A percentile compares a stretch with the other conserved stretches of the same genome.
Conservation (phyloP, 2,113 vertebrate genomes). For the Phylloscopus trochilus region DNA sequence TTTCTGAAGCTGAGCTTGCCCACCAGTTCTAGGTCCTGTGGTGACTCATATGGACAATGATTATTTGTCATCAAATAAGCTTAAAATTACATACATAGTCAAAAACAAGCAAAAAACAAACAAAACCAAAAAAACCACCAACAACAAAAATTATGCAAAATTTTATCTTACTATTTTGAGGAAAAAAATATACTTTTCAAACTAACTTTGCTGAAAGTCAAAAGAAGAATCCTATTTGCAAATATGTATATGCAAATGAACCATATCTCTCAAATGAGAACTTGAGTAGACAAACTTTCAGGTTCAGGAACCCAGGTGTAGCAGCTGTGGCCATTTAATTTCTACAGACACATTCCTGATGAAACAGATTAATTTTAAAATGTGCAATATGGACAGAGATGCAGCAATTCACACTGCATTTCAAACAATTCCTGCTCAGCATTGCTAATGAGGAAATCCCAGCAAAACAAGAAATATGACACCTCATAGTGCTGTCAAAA, state of each 20-base stretch:
- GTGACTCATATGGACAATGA: not conserved
- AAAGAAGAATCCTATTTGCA: not conserved
- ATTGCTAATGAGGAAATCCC: slow-evolving; percentile 10
- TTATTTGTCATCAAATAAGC: not conserved
- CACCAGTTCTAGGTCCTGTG: not conserved
- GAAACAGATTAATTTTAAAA: slow-evolving; percentile 10
- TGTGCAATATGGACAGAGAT: not conserved
- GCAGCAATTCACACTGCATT: not conserved
- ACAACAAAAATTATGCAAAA: not conserved
- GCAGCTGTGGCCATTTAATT: not conserved
- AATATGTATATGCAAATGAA: not conserved
- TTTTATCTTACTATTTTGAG: not conserved
- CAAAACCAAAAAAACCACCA: too few relatives aligned
- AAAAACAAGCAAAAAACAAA: not conserved
- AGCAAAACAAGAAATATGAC: not conserved
- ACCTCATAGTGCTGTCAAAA: not conserved
- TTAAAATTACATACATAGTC: not conserved
- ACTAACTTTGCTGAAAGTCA: not conserved
- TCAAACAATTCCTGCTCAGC: not conserved
- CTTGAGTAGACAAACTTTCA: not conserved
- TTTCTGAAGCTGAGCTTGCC: not conserved
- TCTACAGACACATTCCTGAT: slow-evolving; percentile 5
- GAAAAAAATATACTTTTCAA: not conserved
- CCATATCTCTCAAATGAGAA: not conserved
- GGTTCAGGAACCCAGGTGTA: not conserved